Conservation (phyloP, 1,140 invertebrate genomes). For the Psilanteris sp. region DNA sequence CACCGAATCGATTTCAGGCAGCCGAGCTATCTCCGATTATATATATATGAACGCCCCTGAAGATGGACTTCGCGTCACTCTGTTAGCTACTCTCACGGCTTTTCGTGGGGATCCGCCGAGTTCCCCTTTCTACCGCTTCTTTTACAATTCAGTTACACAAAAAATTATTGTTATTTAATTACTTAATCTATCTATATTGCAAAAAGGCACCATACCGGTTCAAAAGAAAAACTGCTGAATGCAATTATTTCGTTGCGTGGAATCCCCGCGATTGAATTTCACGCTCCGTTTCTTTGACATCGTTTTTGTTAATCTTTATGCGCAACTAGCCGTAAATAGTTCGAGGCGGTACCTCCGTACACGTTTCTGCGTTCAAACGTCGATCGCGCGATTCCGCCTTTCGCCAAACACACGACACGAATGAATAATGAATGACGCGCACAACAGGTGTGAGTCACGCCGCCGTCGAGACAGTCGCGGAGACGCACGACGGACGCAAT, state of each 20-base stretch:
- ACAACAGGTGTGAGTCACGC: conserved; percentile 60
- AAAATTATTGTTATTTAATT: conserved; percentile 31
- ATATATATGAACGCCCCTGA: too few species aligned
- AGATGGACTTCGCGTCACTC: too few species aligned
- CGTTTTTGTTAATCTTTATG: conserved; percentile 46
- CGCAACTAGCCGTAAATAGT: conserved; percentile 42
- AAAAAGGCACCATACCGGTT: too few species aligned
- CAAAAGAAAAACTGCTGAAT: conserved; percentile 8
- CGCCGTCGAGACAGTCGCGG: conserved; percentile 42
- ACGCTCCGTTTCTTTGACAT: conserved; percentile 41
- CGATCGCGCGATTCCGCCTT: conserved; percentile 51
- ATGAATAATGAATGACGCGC: conserved; percentile 60
- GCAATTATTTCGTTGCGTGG: conserved; percentile 42
- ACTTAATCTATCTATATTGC: conserved; percentile 10
- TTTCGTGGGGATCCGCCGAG: too few species aligned
- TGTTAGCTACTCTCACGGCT: too few species aligned
- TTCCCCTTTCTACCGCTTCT: too few species aligned
- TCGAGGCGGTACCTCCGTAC: too few species aligned
- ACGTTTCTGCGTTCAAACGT: too few species aligned
- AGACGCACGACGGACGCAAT: too few species aligned
- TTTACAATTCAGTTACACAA: background rate
- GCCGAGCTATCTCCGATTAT: conserved; percentile 22
- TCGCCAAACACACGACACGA: conserved; percentile 42
- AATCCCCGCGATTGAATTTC: conserved; percentile 45
- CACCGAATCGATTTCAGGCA: conserved; percentile 60